Conservation (phyloP, 2,797 vertebrate genomes). For the Enteromius mattozi region DNA sequence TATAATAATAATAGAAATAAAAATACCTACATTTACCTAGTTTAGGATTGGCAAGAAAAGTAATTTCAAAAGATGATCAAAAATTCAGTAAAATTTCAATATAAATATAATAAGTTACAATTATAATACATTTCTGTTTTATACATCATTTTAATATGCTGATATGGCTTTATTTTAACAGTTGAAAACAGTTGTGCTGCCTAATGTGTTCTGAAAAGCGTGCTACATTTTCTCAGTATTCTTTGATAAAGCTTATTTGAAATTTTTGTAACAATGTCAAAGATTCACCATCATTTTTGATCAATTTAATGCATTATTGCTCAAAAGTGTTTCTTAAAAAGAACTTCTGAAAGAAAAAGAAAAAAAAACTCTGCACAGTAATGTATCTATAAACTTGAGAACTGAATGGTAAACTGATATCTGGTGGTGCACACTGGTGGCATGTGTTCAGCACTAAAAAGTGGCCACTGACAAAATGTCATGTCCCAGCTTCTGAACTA, state of each 20-base stretch:
- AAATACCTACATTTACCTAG: background rate
- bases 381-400: background rate
- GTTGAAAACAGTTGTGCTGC: background rate
- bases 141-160: background rate
- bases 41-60: background rate
- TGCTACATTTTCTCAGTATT: background rate
- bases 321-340: no score
- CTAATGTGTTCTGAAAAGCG: background rate
- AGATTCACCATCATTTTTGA: background rate
- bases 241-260: background rate
- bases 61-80: background rate
- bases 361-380: background rate
- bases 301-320: background rate
- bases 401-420: background rate
- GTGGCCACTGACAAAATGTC: background rate
- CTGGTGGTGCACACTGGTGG: background rate
- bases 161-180: background rate
- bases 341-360: no score
- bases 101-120: background rate
- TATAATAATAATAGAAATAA: background rate
- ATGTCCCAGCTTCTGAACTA: slow-evolving; percentile 5
- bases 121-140: background rate
- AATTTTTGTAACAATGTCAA: background rate
- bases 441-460: background rate
- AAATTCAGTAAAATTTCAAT: background rate